phyloP scores from a whole-genome alignment of 2,797 vertebrate species.

The Champsocephalus gunnari region DNA sequence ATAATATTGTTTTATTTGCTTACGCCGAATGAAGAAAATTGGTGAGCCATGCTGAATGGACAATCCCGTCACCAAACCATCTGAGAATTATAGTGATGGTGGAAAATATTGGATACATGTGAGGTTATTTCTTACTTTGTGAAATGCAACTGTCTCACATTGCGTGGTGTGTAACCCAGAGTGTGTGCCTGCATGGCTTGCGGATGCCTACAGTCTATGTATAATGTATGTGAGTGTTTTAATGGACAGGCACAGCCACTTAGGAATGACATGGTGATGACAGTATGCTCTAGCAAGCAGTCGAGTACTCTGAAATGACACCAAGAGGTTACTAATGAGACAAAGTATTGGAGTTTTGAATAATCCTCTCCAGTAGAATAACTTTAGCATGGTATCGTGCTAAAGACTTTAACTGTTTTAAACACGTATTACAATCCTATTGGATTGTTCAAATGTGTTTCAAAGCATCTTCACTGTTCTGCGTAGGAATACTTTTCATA shows the following conservation, averaged over 20 bases:
- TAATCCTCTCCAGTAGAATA: conserved; percentile 40
- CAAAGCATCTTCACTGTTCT: not conserved
- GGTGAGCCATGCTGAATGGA: not conserved
- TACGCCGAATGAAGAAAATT: not conserved
- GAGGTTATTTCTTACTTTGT: not conserved
- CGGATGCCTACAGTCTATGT: too few species aligned
- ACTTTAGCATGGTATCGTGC: conserved; percentile 14
- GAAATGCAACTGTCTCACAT: not conserved
- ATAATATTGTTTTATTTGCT: conserved; percentile 5
- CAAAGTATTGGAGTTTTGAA: conserved; percentile 26
- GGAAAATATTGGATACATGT: not conserved
- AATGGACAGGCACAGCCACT: conserved; percentile 61
- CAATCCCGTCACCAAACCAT: not conserved
- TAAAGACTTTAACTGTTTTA: conserved; percentile 4
- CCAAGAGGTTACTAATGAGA: conserved; percentile 61
- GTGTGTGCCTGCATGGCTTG: too few species aligned
- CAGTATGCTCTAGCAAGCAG: conserved; percentile 51
- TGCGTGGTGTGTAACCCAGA: not conserved
- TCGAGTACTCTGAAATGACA: conserved; percentile 54
- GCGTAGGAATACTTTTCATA: not conserved
- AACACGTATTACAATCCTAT: not conserved
- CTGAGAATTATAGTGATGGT: not conserved
- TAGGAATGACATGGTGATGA: conserved; percentile 57
- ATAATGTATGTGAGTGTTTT: conserved; percentile 26
- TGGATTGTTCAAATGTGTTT: not conserved